These are phyloP conservation scores for Shinisaurus crocodilurus DNA, from an alignment of 2,113 vertebrate genomes.

Conservation along the genomic window DNA sequence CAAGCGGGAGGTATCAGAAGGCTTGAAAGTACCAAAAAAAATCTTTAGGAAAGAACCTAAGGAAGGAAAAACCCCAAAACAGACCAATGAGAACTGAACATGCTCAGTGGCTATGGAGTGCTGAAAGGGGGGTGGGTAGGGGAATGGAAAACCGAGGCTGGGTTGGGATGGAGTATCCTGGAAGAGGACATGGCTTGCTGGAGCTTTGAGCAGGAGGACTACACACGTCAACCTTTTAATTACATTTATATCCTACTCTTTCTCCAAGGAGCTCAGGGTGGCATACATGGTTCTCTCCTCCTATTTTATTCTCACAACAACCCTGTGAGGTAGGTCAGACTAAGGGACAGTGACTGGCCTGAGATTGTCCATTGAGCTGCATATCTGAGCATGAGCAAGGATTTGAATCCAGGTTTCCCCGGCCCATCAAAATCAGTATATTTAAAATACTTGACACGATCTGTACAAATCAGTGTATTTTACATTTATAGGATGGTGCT, in stretches of 20 bases:
- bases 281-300: neutral
- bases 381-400: neutral
- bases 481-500: neutral
- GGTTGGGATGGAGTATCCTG: neutral
- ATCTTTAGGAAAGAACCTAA: no score
- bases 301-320: neutral
- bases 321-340: neutral
- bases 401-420: neutral
- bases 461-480: neutral
- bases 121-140: neutral
- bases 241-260: no score
- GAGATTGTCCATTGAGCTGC: neutral
- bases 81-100: no score
- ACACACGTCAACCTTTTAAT: no score
- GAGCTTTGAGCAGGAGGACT: neutral
- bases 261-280: neutral
- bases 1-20: no score
- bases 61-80: no score
- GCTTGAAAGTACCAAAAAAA: no score
- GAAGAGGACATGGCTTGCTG: neutral
- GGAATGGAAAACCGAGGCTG: neutral
- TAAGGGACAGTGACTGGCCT: neutral
- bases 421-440: neutral
- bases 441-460: neutral
- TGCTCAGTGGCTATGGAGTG: neutral